Evolutionary conservation across 2,797 vertebrate species (phyloP).

Genomic region (Phataginus tricuspis): DNA sequence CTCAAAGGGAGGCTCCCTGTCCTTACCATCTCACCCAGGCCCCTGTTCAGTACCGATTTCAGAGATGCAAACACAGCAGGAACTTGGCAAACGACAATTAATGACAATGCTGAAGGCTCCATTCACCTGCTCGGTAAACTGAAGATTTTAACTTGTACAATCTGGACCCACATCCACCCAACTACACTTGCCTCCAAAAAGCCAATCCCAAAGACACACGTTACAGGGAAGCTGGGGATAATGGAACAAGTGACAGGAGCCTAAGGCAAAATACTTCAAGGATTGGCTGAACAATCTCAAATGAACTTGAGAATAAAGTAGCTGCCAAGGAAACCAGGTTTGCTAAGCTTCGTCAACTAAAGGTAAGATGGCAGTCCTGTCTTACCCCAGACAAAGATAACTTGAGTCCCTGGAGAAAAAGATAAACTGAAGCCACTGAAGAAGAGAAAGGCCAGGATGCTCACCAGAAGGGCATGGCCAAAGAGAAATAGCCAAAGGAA

Average conservation of each 20-base stretch:
- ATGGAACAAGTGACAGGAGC: neutral
- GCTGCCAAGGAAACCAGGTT: neutral
- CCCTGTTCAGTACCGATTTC: neutral
- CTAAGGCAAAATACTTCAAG: neutral
- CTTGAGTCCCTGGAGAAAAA: neutral
- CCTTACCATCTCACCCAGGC: neutral
- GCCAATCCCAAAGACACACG: neutral
- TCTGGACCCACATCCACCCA: neutral
- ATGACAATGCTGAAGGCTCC: neutral
- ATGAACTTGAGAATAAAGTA: neutral
- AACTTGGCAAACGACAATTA: neutral
- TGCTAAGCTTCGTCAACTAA: neutral
- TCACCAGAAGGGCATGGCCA: neutral
- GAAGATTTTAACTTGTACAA: neutral
- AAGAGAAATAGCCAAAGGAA: neutral
- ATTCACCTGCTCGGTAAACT: neutral
- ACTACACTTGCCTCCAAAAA: neutral
- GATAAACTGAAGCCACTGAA: neutral
- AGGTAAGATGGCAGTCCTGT: neutral
- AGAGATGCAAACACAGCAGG: neutral
- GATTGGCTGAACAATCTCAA: neutral
- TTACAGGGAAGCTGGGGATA: neutral
- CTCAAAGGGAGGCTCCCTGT: neutral
- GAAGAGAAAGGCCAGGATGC: neutral
- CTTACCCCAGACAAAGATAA: neutral